Base-by-base conservation (phyloP, 2,888 invertebrate genomes). In the Cabera pusaria region DNA sequence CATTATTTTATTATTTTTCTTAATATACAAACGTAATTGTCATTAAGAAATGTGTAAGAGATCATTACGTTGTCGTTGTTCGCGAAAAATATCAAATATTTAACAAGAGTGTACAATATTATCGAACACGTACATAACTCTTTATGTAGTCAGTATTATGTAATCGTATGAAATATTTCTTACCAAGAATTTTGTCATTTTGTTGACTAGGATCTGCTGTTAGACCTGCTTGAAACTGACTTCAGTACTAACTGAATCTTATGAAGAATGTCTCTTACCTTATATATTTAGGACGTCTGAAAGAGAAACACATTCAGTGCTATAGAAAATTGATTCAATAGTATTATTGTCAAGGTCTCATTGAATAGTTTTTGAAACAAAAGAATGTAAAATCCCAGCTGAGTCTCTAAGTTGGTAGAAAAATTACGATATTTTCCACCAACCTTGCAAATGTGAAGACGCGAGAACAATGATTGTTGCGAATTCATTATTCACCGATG, bases 311-410 rank as follows among this genome's bases (percentile, higher is more conserved):
- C 24, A 34, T 54, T 63, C n/a, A 50, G 64, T 68, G 56, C n/a
- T 71, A 56, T 65, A 57, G 67, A 72, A 69, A 77, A 73, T 72
- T 59, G 56, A 62, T 56, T 61, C 60, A 70, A 69, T 71, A 64
- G 63, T 67, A 59, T n/a, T n/a, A n/a, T 58, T 65, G 60, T 59
- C 80, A 83, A 84, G 83, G 79, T 48, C 66, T 61, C 50, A 38
- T 50, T 67, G 68, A 80, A 81, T 74, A 64, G 72, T 62, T 64
- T 50, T 57, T 23, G 43, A 47, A 69, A 87, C 86, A 87, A 87
- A 82, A 81, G 85, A 87, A 84, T 85, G 53, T 68, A 74, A 81
- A 77, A 83, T 78, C 49, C 50, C 53, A 59, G 50, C 52, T 49
- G 32, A 61, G 38, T 44, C 33, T 26, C 31, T 35, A 29, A 35